Percentiles rank a stretch among this genome's conserved stretches.
Conservation (phyloP, 2,113 vertebrate genomes). For the Donacobius atricapilla region DNA sequence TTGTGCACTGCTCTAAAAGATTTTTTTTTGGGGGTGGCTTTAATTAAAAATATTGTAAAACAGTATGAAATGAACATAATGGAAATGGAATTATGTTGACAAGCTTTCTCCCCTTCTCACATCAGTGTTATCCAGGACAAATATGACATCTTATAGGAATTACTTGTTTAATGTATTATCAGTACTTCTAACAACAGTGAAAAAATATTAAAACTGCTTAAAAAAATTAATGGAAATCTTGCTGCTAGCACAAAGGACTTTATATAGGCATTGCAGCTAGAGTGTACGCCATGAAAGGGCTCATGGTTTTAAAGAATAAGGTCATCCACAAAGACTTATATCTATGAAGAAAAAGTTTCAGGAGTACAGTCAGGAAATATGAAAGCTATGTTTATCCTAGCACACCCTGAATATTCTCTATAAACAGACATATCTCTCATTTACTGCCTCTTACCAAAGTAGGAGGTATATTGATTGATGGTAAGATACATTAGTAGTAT, state of each 20-base stretch:
- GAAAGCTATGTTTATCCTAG: background rate
- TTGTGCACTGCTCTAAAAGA: background rate
- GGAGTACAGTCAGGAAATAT: background rate
- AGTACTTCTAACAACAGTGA: background rate
- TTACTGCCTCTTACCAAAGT: background rate
- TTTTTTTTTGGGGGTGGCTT: fast-evolving
- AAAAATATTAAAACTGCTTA: background rate
- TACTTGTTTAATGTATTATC: background rate
- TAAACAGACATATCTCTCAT: background rate
- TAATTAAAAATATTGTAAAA: background rate
- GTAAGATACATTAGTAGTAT: background rate
- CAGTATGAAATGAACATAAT: background rate
- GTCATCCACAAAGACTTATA: background rate
- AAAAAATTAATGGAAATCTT: background rate
- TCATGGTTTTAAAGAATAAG: background rate
- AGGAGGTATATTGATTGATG: background rate
- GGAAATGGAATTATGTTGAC: background rate
- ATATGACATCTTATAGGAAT: background rate
- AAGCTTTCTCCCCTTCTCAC: background rate
- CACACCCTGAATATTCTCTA: background rate
- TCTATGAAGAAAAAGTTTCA: background rate
- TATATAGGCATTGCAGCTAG: background rate
- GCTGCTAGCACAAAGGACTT: background rate
- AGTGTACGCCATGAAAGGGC: background rate
- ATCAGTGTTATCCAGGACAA: background rate